These are phyloP conservation scores for Coelopa frigida DNA, from an alignment of 1,140 invertebrate genomes.

Conservation along the genomic window DNA sequence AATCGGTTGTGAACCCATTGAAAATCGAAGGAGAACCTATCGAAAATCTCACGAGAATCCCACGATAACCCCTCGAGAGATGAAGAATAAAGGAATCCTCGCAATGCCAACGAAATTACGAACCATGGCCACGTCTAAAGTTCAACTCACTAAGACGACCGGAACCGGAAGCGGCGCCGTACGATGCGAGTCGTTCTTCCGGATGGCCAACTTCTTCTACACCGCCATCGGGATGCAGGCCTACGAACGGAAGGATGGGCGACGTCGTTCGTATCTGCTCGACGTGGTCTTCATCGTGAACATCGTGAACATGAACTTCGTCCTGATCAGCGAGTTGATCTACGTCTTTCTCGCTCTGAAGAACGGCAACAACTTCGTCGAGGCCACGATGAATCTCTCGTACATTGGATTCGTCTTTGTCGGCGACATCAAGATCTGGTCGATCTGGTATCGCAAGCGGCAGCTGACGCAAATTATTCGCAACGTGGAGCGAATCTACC, in stretches of 20 bases:
- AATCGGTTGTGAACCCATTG: too few species aligned
- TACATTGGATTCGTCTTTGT: constrained; percentile 34
- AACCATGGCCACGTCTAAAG: too few species aligned
- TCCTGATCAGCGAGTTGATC: constrained; percentile 23
- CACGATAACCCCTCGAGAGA: too few species aligned
- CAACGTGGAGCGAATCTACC: constrained; percentile 21
- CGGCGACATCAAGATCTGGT: constrained; percentile 28
- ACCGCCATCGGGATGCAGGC: constrained; percentile 28
- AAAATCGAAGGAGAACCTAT: too few species aligned
- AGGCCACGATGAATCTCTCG: constrained; percentile 33
- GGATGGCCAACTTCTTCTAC: constrained; percentile 23
- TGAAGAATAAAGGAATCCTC: too few species aligned
- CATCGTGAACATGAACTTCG: constrained; percentile 26
- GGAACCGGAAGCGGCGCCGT: too few species aligned
- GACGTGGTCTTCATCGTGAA: constrained; percentile 16
- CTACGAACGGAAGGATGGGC: constrained; percentile 16
- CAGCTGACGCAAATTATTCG: constrained; percentile 19
- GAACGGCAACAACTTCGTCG: constrained; percentile 26
- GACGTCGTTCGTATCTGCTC: constrained; percentile 9
- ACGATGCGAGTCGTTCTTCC: neutral
- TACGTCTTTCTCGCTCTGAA: constrained; percentile 27
- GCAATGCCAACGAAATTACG: too few species aligned
- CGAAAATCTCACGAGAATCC: too few species aligned
- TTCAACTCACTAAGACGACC: too few species aligned
- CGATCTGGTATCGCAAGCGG: constrained; percentile 17